Percentiles rank a stretch among this genome's conserved stretches.
Evolutionary conservation across 2,113 vertebrate species (phyloP).

Genomic region (Setophaga coronata): DNA sequence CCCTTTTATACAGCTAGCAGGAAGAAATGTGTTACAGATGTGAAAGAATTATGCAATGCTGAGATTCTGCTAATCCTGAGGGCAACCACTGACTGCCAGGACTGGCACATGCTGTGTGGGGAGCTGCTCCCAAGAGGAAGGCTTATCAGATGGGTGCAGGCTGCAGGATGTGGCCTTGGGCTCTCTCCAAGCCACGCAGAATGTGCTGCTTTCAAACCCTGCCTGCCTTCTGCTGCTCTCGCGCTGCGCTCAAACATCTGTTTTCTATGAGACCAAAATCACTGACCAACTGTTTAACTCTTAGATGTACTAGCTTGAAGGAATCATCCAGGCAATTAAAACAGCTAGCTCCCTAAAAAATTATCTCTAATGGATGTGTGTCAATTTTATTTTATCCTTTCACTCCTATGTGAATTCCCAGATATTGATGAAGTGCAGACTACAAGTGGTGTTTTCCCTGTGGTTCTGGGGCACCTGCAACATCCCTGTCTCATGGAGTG

Average conservation of each 20-base stretch:
- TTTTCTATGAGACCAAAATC: constrained; percentile 18
- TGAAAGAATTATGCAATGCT: constrained; percentile 3
- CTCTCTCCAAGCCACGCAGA: constrained; percentile 37
- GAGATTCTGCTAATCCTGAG: constrained; percentile 12
- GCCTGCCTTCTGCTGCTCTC: background rate
- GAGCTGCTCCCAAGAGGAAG: background rate
- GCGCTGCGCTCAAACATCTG: constrained; percentile 35
- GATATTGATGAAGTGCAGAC: background rate
- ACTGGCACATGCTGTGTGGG: background rate
- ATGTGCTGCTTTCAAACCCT: background rate
- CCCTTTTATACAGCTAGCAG: background rate
- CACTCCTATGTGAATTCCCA: background rate
- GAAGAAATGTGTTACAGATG: background rate
- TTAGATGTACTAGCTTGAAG: background rate
- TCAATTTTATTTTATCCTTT: background rate
- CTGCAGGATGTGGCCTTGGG: background rate
- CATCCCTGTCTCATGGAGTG: fast-evolving
- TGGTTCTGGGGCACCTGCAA: background rate
- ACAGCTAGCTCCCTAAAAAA: background rate
- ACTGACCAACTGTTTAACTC: background rate
- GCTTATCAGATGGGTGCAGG: background rate
- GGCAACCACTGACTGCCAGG: background rate
- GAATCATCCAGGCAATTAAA: background rate
- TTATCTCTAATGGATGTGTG: background rate
- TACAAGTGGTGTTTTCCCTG: fast-evolving